These are phyloP conservation scores for Villa cingulata DNA, from an alignment of 2,888 invertebrate species.

Conservation along the genomic window DNA sequence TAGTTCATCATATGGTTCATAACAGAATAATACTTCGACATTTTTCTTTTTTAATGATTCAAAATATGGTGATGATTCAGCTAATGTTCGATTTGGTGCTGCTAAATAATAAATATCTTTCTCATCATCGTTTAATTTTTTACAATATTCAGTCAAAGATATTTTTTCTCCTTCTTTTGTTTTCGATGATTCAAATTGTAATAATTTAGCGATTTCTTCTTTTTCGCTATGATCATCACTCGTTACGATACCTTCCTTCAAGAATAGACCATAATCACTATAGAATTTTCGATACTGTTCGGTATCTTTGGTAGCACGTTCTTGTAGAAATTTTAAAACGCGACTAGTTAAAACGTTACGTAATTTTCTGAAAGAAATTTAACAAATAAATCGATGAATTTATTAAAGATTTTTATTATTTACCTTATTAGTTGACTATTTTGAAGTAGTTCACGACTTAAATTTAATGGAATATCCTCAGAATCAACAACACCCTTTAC, in stretches of 20 bases:
- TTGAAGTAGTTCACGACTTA: slow-evolving; percentile 89
- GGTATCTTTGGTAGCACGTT: slow-evolving; percentile 70
- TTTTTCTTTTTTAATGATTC: slow-evolving; percentile 80
- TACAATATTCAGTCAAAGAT: slow-evolving; percentile 67
- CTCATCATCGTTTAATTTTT: slow-evolving; percentile 61
- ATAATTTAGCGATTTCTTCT: slow-evolving; percentile 79
- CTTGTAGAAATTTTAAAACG: slow-evolving; percentile 70
- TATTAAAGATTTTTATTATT: slow-evolving; percentile 1
- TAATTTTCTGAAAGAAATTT: slow-evolving; percentile 47
- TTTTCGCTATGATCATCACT: slow-evolving; percentile 67
- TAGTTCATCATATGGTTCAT: slow-evolving; percentile 93
- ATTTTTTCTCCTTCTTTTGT: slow-evolving; percentile 54
- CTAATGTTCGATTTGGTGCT: slow-evolving; percentile 85
- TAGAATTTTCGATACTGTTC: slow-evolving; percentile 76
- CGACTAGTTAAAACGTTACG: slow-evolving; percentile 70
- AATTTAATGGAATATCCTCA: slow-evolving; percentile 94
- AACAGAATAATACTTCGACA: slow-evolving; percentile 87
- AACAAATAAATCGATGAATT: neutral
- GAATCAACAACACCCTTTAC: slow-evolving; percentile 96
- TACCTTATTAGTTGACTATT: slow-evolving; percentile 77
- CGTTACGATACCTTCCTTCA: slow-evolving; percentile 91
- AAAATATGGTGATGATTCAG: slow-evolving; percentile 88
- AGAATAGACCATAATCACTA: slow-evolving; percentile 79
- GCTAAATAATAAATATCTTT: slow-evolving; percentile 85
- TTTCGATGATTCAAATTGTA: slow-evolving; percentile 85